Conservation (phyloP, 1,140 invertebrate species). For the Eubasilissa regina region DNA sequence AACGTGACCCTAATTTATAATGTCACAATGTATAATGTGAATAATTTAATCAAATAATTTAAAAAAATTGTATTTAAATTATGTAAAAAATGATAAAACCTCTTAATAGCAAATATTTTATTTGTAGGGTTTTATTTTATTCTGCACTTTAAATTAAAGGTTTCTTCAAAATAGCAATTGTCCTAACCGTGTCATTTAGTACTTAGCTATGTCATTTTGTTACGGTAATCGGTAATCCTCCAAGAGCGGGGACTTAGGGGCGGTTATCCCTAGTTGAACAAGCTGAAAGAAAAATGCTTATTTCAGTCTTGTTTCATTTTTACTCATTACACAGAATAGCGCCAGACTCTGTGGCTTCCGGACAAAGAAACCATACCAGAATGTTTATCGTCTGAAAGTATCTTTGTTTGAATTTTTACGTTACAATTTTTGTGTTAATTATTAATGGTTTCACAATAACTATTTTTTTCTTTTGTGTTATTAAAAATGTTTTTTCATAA, state of each 20-base stretch:
- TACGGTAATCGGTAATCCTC: constrained; percentile 23
- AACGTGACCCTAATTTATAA: too few species aligned
- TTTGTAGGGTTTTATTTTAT: constrained; percentile 5
- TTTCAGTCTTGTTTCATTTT: constrained; percentile 14
- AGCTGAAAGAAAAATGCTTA: constrained; percentile 32
- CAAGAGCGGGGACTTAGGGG: background rate
- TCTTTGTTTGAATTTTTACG: too few species aligned
- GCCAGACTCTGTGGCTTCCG: constrained; percentile 16
- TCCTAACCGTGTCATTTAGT: constrained; percentile 8
- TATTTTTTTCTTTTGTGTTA: too few species aligned
- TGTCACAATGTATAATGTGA: too few species aligned
- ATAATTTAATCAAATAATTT: too few species aligned
- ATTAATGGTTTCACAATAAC: too few species aligned
- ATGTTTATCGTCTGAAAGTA: too few species aligned
- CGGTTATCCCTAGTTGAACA: constrained; percentile 16
- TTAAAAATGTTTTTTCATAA: too few species aligned
- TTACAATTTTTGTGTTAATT: too few species aligned
- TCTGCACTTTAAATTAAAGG: constrained; percentile 3
- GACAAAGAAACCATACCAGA: constrained; percentile 12
- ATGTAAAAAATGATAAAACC: too few species aligned
- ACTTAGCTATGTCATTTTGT: constrained; percentile 29
- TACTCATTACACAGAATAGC: constrained; percentile 10
- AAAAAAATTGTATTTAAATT: too few species aligned
- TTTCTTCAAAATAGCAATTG: background rate
- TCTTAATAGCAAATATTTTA: too few species aligned